Conservation (phyloP, 2,113 vertebrate genomes). For the Salvelinus sp. region DNA sequence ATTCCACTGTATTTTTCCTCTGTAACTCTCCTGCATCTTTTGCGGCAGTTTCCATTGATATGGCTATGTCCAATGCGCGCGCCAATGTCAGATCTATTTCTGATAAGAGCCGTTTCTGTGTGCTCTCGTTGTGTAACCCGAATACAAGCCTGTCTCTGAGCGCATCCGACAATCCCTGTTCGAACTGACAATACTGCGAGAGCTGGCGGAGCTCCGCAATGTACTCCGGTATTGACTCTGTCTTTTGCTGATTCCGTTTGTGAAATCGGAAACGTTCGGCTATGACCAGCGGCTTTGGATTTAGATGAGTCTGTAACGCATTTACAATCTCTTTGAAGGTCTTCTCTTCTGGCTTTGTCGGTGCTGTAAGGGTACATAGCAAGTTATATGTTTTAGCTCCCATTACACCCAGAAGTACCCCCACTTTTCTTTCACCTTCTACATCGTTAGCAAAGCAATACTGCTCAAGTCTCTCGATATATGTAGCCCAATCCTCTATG, state of each 20-base stretch:
- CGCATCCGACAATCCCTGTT: conserved; percentile 54
- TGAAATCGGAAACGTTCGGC: not conserved
- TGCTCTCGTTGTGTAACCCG: conserved; percentile 54
- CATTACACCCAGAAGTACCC: not conserved
- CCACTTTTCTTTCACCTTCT: not conserved
- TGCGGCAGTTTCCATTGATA: not conserved
- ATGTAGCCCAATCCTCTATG: not conserved
- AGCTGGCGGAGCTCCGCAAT: conserved; percentile 51
- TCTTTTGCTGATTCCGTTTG: not conserved
- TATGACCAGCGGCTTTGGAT: not conserved
- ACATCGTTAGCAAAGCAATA: not conserved
- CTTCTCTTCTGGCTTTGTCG: not conserved
- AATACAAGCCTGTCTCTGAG: conserved; percentile 60
- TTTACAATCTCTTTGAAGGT: not conserved
- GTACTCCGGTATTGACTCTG: conserved; percentile 32
- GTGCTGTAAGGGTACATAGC: not conserved
- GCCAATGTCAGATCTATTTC: conserved; percentile 39
- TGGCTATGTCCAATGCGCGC: conserved; percentile 10
- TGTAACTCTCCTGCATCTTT: conserved; percentile 1
- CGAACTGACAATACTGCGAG: conserved; percentile 46
- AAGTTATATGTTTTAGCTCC: not conserved
- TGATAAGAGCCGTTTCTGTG: conserved; percentile 53
- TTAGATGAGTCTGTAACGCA: not conserved
- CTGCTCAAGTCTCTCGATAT: conserved; percentile 1
- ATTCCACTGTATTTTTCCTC: not conserved